phyloP scores from a whole-genome alignment of 2,797 vertebrate genomes.

The Acanthopagrus latus region DNA sequence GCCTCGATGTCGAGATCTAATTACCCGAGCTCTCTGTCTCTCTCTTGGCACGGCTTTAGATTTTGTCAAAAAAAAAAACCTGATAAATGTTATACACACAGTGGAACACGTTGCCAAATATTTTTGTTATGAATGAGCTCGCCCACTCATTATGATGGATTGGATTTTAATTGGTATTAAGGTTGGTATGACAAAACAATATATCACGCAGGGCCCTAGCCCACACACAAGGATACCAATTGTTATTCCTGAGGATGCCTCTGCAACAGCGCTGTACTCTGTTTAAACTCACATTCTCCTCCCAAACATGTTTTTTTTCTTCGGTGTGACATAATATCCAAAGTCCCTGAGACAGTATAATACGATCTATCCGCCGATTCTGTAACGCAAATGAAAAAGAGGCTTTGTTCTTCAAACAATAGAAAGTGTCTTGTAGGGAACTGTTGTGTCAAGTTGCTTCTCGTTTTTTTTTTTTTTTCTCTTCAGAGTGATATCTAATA shows the following conservation, averaged over 20 bases:
- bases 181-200: constrained; percentile 32
- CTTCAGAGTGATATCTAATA: constrained; percentile 54
- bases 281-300: constrained; percentile 25
- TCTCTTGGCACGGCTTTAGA: constrained; percentile 48
- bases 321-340: constrained; percentile 42
- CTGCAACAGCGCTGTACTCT: not conserved
- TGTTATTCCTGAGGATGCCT: constrained; percentile 5
- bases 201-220: not conserved
- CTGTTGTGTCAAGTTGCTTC: constrained; percentile 58
- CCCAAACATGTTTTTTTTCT: not conserved
- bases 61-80: constrained; percentile 59
- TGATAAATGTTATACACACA: constrained; percentile 41
- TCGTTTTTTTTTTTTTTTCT: constrained; percentile 26
- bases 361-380: constrained; percentile 26
- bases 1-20: constrained; percentile 42
- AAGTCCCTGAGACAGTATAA: constrained; percentile 38
- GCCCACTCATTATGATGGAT: constrained; percentile 37
- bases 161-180: constrained; percentile 51
- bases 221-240: constrained; percentile 6
- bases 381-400: constrained; percentile 26
- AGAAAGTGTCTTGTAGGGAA: constrained; percentile 40
- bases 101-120: constrained; percentile 22
- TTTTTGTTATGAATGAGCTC: constrained; percentile 39
- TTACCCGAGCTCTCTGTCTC: constrained; percentile 35
- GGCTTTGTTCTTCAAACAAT: constrained; percentile 50